Conservation (phyloP, 2,888 invertebrate species). For the Mesorhabditis sp. region DNA sequence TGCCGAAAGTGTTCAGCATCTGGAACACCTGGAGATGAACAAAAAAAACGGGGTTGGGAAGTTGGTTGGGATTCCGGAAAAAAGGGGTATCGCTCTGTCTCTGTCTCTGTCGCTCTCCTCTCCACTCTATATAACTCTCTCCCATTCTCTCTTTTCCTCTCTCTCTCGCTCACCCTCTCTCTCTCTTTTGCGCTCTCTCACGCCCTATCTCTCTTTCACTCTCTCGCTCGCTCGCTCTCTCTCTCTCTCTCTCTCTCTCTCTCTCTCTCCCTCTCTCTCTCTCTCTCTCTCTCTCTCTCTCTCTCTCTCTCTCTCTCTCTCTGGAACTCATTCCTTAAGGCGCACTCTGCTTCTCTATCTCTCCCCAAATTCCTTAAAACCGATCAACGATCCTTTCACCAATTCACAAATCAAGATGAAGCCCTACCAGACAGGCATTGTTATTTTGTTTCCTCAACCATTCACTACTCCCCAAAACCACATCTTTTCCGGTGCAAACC, state of each 20-base stretch:
- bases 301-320: background rate
- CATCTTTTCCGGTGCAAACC: no score
- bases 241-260: conserved; percentile 9
- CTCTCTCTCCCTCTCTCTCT: conserved; percentile 13
- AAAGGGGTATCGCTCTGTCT: background rate
- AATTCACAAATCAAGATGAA: no score
- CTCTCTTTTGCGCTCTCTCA: conserved; percentile 9
- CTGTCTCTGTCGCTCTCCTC: conserved; percentile 7
- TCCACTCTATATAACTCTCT: background rate
- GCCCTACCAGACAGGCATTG: no score
- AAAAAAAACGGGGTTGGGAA: no score
- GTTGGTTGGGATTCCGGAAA: no score
- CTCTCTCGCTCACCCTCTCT: conserved; percentile 10
- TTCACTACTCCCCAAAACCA: no score
- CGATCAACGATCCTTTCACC: no score
- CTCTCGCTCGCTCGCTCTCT: background rate
- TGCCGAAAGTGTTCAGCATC: no score
- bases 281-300: background rate
- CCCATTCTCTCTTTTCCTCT: background rate
- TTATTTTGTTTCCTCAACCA: no score
- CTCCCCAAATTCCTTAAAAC: no score
- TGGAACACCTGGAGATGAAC: no score
- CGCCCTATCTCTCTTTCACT: background rate
- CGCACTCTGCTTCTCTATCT: no score
- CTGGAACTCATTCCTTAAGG: background rate